Evolutionary conservation across 2,797 vertebrate species (phyloP), one percentile per base, ranked within the genome.

Genomic region (Peromyscus attwateri): DNA sequence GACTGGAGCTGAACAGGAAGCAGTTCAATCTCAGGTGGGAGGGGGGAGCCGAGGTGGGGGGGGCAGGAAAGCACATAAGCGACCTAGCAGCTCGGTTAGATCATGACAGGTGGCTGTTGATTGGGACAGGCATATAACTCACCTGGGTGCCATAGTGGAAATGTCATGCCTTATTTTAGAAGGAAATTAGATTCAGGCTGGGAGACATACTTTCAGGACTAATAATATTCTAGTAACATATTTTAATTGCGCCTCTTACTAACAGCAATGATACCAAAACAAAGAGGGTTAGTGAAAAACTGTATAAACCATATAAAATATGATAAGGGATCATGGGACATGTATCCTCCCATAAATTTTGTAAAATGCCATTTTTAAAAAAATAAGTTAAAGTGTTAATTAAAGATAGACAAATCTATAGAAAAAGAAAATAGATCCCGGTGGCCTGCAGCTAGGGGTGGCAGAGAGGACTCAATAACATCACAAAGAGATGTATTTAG

Each of bases 151-250:
- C 91, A 16, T 64, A 52, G 55, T 92, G 95, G 88, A 98, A 98
- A 97, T 97, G 97, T 92, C 98, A 98, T 87, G 66, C 85, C 92
- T 97, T 97, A 95, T 97, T 98, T 98, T 97, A 97, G 97, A 97
- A 96, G 66, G 60, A 95, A 97, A 95, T 96, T 95, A 95, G 93
- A 96, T 89, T 95, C 73, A 73, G 75, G 9, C 73, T 57, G 91
- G 55, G 27, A 96, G 93, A 85, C 29, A 95, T 1, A 89, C 19
- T 80, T 40, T 77, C 68, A 29, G 64, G 76, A 94, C 79, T 87
- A 92, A 87, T 46, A 84, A 87, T 46, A 84, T 87, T 27, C 29
- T 87, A 85, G 76, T 68, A 73, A 92, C n/a, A 64, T 80, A 80
- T 46, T 87, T 94, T 27, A 96, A 89, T 10, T 84, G 60, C 81